Base-by-base conservation (phyloP, 2,888 invertebrate species). In the Drosophila parthenogenetica region DNA sequence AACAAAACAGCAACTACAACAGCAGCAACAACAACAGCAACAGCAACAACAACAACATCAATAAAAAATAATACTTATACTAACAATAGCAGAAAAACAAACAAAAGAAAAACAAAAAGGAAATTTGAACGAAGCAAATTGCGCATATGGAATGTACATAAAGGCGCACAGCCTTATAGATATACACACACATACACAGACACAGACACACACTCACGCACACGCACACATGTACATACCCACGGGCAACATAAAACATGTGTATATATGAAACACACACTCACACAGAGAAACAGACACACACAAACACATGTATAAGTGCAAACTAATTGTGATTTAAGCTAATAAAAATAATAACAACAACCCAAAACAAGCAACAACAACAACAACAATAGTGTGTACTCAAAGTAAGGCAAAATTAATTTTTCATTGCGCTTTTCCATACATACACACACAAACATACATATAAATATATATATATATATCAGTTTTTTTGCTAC, bases 141-240 rank as follows among this genome's bases (percentile, higher is more conserved):
- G 72, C 84, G 75, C 84, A 83, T 84, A 89, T 89, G 84, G 84
- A 83, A 84, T 83, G 81, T 77, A 79, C 66, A 79, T 59, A 78
- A 65, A 61, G 55, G 55, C 55, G 55, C 67, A 51, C 35, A 51
- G 48, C 68, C 67, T 73, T 75, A 51, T 39, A 61, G 35, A 62
- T 45, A 71, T 43, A 76, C 39, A 68, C 29, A 69, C 53, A 51
- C 39, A 22, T 5, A 22, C 22, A 22, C 22, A 71, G 37, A 76
- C 39, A 68, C 29, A 69, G 50, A 51, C 39, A 61, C 35, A 35
- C 19, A 51, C 46, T 50, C 29, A 37, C 17, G 42, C 14, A 67
- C 13, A 25, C 13, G 29, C 40, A 54, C 32, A 49, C 43, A 57
- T 42, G 43, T 25, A 42, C 22, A 19, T 39, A 49, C 14, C 57